A percentile compares a stretch with the other conserved stretches of the same genome.
Conservation (phyloP, 2,888 invertebrate species). For the Dynastes tityus region DNA sequence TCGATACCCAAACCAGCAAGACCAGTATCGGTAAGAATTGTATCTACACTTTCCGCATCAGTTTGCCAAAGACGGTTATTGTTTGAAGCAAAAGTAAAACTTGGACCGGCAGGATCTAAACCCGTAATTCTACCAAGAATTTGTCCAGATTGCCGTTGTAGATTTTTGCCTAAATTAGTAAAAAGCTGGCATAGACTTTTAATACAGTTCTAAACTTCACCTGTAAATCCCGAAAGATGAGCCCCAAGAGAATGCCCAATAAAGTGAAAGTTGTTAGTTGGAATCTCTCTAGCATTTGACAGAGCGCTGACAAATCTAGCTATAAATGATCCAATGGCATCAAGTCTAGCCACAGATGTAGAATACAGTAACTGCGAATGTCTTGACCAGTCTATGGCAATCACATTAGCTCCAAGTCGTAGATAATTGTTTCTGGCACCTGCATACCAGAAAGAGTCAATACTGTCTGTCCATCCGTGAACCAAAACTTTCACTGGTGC, state of each 20-base stretch:
- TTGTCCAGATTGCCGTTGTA: conserved; percentile 7
- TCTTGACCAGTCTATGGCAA: conserved; percentile 45
- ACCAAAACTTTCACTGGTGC: conserved; percentile 38
- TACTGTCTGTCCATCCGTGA: conserved; percentile 47
- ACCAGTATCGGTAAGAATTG: conserved; percentile 44
- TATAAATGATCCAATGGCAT: conserved; percentile 36
- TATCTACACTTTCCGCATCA: conserved; percentile 45
- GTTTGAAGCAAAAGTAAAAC: conserved; percentile 32
- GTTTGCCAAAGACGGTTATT: conserved; percentile 22
- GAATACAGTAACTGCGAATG: conserved; percentile 34
- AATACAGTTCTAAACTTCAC: conserved; percentile 11
- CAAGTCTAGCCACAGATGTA: conserved; percentile 28
- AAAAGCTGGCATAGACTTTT: too few species aligned
- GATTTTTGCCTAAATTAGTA: conserved; percentile 11
- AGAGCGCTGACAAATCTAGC: conserved; percentile 37
- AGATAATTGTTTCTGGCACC: conserved; percentile 28
- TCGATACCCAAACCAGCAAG: conserved; percentile 36
- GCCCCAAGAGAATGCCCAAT: conserved; percentile 47
- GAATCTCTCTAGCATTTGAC: conserved; percentile 36
- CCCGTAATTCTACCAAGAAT: conserved; percentile 42
- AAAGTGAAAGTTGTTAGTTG: conserved; percentile 29
- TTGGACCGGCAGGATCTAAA: conserved; percentile 43
- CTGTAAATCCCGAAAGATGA: conserved; percentile 49
- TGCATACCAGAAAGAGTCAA: conserved; percentile 46
- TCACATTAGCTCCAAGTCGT: conserved; percentile 25